Evolutionary conservation across 2,113 vertebrate species (phyloP).

Genomic region (Notothenia rossii): DNA sequence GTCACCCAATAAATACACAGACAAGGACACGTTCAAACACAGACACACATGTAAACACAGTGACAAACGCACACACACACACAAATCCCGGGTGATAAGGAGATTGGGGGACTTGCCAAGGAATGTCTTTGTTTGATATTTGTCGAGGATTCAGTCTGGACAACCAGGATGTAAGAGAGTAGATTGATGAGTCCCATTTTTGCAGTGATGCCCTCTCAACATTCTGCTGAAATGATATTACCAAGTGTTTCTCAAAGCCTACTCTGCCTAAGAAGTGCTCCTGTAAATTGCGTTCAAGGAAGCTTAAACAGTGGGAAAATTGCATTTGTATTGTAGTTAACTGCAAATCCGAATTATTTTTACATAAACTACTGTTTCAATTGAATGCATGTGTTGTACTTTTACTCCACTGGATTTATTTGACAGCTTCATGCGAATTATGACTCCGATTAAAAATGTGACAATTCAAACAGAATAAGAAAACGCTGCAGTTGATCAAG

Average conservation of each 20-base stretch:
- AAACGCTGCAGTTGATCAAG: too few species aligned
- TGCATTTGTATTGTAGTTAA: too few species aligned
- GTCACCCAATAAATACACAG: conserved; percentile 26
- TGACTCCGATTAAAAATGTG: background rate
- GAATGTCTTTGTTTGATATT: conserved; percentile 43
- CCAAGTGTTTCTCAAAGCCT: conserved; percentile 9
- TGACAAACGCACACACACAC: conserved; percentile 12
- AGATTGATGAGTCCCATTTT: conserved; percentile 18
- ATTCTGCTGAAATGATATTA: background rate
- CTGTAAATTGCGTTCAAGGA: too few species aligned
- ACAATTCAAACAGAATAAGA: too few species aligned
- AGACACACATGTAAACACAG: conserved; percentile 11
- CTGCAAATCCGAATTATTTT: too few species aligned
- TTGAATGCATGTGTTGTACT: background rate
- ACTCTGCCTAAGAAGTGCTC: background rate
- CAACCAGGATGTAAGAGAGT: background rate
- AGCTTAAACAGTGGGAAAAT: too few species aligned
- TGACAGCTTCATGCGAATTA: background rate
- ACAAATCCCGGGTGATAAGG: conserved; percentile 34
- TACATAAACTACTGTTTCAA: too few species aligned
- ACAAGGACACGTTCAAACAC: conserved; percentile 40
- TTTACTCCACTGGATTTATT: background rate
- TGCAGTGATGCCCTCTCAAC: conserved; percentile 24
- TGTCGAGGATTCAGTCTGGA: conserved; percentile 31
- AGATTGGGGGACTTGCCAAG: conserved; percentile 20